Percentiles rank a stretch among this genome's conserved stretches.
These are phyloP conservation scores for Malurus leucopterus DNA, from an alignment of 2,797 vertebrate species.

Conservation along the genomic window DNA sequence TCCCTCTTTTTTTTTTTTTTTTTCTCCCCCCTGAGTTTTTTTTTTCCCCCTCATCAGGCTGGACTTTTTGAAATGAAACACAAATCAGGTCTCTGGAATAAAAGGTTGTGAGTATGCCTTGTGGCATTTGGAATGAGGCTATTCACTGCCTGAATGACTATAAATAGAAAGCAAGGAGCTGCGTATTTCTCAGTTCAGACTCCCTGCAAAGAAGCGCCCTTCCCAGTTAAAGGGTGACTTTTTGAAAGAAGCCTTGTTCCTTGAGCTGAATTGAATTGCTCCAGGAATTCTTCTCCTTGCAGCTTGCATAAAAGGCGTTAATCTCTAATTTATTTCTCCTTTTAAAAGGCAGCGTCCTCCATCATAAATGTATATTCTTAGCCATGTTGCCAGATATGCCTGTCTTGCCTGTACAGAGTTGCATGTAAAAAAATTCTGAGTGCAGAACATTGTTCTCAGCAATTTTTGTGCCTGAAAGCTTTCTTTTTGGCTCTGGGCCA, in stretches of 20 bases:
- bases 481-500: conserved; percentile 64
- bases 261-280: conserved; percentile 64
- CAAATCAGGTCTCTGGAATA: conserved; percentile 73
- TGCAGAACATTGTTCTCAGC: conserved; percentile 4
- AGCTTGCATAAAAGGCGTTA: conserved; percentile 43
- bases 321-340: conserved; percentile 59
- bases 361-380: conserved; percentile 31
- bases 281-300: conserved; percentile 49
- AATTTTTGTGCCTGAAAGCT: conserved; percentile 59
- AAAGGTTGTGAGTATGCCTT: conserved; percentile 75
- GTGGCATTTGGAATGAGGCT: conserved; percentile 77
- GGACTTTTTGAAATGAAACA: conserved; percentile 70
- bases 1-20: neutral
- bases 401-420: conserved; percentile 3
- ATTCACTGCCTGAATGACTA: conserved; percentile 76
- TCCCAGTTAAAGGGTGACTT: conserved; percentile 66
- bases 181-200: conserved; percentile 54
- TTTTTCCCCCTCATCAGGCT: neutral
- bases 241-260: conserved; percentile 68
- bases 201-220: conserved; percentile 60
- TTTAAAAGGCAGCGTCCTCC: conserved; percentile 17
- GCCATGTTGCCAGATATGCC: neutral
- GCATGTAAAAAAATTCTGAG: conserved; percentile 11
- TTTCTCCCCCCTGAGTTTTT: neutral
- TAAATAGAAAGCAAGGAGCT: conserved; percentile 73